Percentiles rank a stretch among this genome's conserved stretches.
phyloP scores from a whole-genome alignment of 2,888 invertebrate genomes.

The Agriopis aurantiaria region DNA sequence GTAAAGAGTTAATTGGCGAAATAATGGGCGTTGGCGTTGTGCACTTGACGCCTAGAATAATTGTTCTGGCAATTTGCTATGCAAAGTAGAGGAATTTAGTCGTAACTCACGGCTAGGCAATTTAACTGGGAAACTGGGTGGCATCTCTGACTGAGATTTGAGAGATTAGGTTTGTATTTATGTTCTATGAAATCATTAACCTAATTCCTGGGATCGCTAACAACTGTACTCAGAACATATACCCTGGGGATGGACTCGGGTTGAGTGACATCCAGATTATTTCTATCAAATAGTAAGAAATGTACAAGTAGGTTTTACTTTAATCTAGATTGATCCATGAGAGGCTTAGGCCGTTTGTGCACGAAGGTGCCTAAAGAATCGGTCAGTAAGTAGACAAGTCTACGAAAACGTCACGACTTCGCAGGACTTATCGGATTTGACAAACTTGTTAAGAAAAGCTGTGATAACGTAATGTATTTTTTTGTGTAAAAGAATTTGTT shows the following conservation, averaged over 20 bases:
- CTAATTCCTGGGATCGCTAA: background rate
- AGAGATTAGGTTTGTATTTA: slow-evolving; percentile 18
- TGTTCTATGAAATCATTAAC: slow-evolving; percentile 6
- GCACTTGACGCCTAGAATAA: slow-evolving; percentile 35
- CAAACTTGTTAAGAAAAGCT: no score
- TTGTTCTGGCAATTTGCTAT: slow-evolving; percentile 36
- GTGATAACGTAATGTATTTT: no score
- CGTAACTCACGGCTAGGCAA: slow-evolving; percentile 32
- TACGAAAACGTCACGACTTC: no score
- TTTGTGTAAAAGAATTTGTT: no score
- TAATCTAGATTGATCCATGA: no score
- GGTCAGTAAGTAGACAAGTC: no score
- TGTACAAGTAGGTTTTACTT: no score
- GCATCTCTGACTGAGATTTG: slow-evolving; percentile 19
- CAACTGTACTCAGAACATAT: background rate
- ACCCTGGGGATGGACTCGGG: background rate
- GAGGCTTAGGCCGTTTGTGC: no score
- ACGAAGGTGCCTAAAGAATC: no score
- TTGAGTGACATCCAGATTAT: background rate
- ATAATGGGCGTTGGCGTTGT: slow-evolving; percentile 27
- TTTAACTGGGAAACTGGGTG: slow-evolving; percentile 24
- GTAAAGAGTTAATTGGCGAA: slow-evolving; percentile 29
- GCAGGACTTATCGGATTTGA: no score
- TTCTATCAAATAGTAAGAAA: no score
- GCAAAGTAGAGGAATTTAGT: slow-evolving; percentile 33